Percentiles rank a stretch among this genome's conserved stretches.
Conservation (phyloP, 2,113 vertebrate genomes). For the Ictidomys tridecemlineatus region DNA sequence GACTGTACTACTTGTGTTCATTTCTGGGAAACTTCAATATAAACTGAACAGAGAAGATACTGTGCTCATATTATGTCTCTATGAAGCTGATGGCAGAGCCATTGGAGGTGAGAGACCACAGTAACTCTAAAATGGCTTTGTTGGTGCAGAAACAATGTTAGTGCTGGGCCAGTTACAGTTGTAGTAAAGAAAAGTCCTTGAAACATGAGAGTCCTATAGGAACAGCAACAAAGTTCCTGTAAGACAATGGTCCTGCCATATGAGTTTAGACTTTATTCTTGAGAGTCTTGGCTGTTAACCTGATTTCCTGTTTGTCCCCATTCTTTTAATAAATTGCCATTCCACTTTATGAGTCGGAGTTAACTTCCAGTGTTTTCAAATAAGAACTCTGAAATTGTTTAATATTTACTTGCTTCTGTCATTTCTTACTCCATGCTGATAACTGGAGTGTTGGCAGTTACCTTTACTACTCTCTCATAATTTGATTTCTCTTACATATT, state of each 20-base stretch:
- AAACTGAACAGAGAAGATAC: not conserved
- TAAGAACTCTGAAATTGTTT: not conserved
- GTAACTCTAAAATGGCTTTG: not conserved
- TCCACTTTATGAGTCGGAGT: not conserved
- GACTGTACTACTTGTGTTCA: not conserved
- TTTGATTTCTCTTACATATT: not conserved
- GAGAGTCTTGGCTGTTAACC: not conserved
- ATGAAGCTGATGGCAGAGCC: not conserved
- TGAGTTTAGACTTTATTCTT: not conserved
- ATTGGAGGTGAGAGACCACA: not conserved
- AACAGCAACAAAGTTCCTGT: not conserved
- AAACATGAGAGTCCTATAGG: not conserved
- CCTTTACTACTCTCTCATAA: not conserved
- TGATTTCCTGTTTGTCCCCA: not conserved
- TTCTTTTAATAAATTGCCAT: not conserved
- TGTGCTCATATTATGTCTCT: not conserved
- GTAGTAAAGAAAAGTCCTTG: not conserved
- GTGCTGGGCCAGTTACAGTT: not conserved
- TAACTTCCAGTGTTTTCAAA: not conserved
- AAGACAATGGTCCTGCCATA: not conserved
- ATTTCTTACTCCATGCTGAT: not conserved
- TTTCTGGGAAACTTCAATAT: not conserved
- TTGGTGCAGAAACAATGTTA: not conserved
- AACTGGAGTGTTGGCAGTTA: not conserved
- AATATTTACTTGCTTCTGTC: not conserved